These are phyloP conservation scores for Acanthosepion lycidas DNA, from an alignment of 2,888 invertebrate species.

Conservation along the genomic window DNA sequence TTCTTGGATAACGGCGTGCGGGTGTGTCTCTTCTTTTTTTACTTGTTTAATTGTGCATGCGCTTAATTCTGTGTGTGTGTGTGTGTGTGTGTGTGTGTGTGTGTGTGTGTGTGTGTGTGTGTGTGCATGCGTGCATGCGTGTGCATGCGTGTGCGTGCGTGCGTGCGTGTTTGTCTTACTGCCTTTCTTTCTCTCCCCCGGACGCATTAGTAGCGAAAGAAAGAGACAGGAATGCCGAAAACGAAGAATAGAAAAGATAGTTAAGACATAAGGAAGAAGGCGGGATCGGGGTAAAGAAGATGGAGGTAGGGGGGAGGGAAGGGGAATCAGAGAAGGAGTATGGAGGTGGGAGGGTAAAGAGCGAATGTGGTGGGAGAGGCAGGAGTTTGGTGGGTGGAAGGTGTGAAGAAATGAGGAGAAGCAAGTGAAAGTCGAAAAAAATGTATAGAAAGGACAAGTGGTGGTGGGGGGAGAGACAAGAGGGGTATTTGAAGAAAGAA, in stretches of 20 bases:
- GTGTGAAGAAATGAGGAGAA: conserved; percentile 18
- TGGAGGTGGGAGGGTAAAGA: background rate
- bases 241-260: background rate
- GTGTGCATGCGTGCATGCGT: background rate
- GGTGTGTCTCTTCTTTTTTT: too few relatives aligned
- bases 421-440: background rate
- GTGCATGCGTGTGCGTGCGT: background rate
- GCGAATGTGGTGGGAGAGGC: background rate
- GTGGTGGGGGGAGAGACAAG: background rate
- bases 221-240: background rate
- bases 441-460: background rate
- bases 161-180: background rate
- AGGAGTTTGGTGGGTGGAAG: background rate
- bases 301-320: background rate
- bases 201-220: background rate
- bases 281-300: background rate
- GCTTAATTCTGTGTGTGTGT: too few relatives aligned
- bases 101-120: background rate
- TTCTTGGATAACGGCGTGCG: too few relatives aligned
- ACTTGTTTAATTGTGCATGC: too few relatives aligned
- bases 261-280: background rate
- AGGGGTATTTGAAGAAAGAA: background rate
- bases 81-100: too few relatives aligned
- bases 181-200: background rate
- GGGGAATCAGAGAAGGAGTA: background rate